Evolutionary conservation across 2,113 vertebrate species (phyloP).

Genomic region (Gila orcuttii): DNA sequence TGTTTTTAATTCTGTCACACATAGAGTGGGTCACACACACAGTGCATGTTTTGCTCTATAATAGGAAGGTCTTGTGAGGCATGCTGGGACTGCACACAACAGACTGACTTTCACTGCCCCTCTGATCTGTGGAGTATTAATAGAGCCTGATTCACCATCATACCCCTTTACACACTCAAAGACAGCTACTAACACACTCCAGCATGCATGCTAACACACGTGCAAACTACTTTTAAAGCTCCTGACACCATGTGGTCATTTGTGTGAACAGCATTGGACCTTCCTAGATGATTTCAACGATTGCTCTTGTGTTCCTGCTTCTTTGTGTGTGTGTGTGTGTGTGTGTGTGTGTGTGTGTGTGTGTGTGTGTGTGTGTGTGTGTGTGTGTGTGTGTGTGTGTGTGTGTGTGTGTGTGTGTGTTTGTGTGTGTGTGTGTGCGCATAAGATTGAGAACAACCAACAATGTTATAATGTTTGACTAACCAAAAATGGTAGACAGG

Average conservation of each 20-base stretch:
- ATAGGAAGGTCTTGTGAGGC: conserved; percentile 23
- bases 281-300: background rate
- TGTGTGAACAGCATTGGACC: conserved; percentile 39
- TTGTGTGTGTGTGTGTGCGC: no score
- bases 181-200: conserved; percentile 28
- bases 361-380: no score
- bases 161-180: conserved; percentile 47
- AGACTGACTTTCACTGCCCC: conserved; percentile 48
- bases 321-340: no score
- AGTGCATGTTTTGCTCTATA: conserved; percentile 32
- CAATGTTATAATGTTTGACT: background rate
- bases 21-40: conserved; percentile 35
- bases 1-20: background rate
- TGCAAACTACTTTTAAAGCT: conserved; percentile 24
- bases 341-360: no score
- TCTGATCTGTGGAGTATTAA: conserved; percentile 48
- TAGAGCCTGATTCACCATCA: conserved; percentile 54
- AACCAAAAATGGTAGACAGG: background rate
- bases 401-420: no score
- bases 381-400: no score
- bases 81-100: conserved; percentile 49
- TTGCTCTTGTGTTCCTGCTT: conserved; percentile 1
- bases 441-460: conserved; percentile 11
- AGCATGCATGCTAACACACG: conserved; percentile 37
- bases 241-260: conserved; percentile 67